Evolutionary conservation across 2,797 vertebrate genomes (phyloP).

Genomic region (Oryzias dopingdopingensis): DNA sequence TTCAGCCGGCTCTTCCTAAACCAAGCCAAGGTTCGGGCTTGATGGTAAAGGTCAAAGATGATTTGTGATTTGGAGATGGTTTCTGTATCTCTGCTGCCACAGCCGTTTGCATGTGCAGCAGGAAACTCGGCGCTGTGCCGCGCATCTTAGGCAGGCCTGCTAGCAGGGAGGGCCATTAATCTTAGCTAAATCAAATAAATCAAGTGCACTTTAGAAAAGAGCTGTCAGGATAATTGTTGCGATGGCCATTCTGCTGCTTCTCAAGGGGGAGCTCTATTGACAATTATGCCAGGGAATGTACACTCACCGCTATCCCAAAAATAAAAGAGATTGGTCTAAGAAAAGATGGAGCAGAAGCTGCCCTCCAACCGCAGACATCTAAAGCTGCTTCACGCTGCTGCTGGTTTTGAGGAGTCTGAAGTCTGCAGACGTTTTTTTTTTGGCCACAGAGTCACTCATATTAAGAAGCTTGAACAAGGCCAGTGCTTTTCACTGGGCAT

Average conservation of each 20-base stretch:
- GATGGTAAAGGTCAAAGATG: slow-evolving; percentile 1
- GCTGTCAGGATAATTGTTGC: slow-evolving; percentile 75
- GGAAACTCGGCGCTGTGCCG: slow-evolving; percentile 26
- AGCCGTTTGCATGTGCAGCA: slow-evolving; percentile 36
- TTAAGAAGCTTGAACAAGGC: slow-evolving; percentile 41
- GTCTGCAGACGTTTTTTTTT: slow-evolving; percentile 14
- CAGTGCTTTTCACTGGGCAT: slow-evolving; percentile 16
- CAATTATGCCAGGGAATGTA: slow-evolving; percentile 65
- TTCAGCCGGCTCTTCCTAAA: too few species aligned
- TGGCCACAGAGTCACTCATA: slow-evolving; percentile 11
- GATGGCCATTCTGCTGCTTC: slow-evolving; percentile 62
- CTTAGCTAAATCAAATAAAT: slow-evolving; percentile 76
- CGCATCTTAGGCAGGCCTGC: slow-evolving; percentile 35
- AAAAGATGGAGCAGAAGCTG: slow-evolving; percentile 27
- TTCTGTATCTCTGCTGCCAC: slow-evolving; percentile 19
- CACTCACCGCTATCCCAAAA: slow-evolving; percentile 34
- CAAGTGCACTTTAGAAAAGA: slow-evolving; percentile 75
- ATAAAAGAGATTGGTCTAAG: slow-evolving; percentile 39
- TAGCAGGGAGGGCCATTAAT: slow-evolving; percentile 66
- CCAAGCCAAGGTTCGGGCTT: background rate
- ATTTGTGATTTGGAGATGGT: slow-evolving; percentile 9
- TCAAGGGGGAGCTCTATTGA: slow-evolving; percentile 62
- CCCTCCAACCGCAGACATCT: slow-evolving; percentile 42
- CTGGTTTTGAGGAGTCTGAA: slow-evolving; percentile 34
- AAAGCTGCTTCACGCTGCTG: slow-evolving; percentile 26